Evolutionary conservation across 2,113 vertebrate species (phyloP), one percentile per base, ranked within the genome.

Genomic region (Laticauda laticaudata): DNA sequence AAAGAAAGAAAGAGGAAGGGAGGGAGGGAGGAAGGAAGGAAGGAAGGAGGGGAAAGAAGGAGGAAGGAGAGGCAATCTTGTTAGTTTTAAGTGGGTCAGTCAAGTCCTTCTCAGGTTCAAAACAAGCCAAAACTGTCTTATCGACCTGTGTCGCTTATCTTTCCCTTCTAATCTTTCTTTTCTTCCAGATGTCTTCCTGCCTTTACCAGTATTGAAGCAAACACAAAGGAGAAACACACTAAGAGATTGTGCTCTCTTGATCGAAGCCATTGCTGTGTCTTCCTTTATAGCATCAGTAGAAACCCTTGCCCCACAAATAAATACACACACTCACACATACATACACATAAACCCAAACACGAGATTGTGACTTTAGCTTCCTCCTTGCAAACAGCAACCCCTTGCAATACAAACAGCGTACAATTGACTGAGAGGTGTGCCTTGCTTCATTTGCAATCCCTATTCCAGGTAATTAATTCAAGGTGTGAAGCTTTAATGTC

Each of bases 221-320:
- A 45, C 21, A 86, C 29, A 86, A 81, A 39, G n/a, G 43, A 81
- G 18, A 86, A 45, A 56, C 26, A 8, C 23, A 5, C 61, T 92
- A 14, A 51, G 89, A 91, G 90, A 51, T 91, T 91, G 53, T 91
- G 94, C 91, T 94, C 51, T 56, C 54, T 94, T 92, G 24, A 92
- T 95, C 75, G 12, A 3, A 92, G 94, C 24, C 43, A 91, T 53
- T 93, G 91, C 26, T 87, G 85, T 48, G 0, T 9, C 92, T 94
- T 91, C 53, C 9, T 92, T 92, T 92, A 75, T 2, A 39, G 15
- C 69, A 39, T 75, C n/a, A 39, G 15, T 75, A 75, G 69, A 75
- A 1, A 10, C 7, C 56, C 34, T 18, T 94, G 92, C 91, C 23
- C 9, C 24, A 29, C 29, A 23, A 39, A 90, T 94, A 91, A 54